Evolutionary conservation across 1,140 invertebrate genomes (phyloP), one percentile per base, ranked within the genome.

Genomic region (Lepidotrigona ventralis): DNA sequence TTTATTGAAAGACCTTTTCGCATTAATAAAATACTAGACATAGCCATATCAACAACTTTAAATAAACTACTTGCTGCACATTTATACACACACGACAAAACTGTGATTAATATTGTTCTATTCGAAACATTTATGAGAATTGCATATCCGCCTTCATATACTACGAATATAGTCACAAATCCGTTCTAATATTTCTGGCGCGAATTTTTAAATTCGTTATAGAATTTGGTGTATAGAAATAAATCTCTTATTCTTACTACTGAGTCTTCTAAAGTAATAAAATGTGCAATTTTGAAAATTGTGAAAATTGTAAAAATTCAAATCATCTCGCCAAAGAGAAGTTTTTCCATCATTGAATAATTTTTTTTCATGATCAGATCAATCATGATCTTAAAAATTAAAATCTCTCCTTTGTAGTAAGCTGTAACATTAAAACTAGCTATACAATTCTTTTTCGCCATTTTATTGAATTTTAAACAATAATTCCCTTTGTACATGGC

Each of bases 1-100:
- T 71, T 85, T 29, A 68, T 12, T 68, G 66, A 86, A 19, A 90
- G 51, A 78, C 72, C 69, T 70, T 76, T 84, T 39, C 85, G 83
- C 21, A 83, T 29, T 23, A 80, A 78, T 51, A 79, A 72, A 54
- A 87, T 64, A 21, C 77, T 84, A 54, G 80, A 74, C 83, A 84
- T 86, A 69, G 88, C 85, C 89, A 90, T 90, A 23, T 83, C 58
- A 53, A 63, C n/a, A 39, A 63, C 78, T 77, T 76, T 73, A 78
- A 70, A 81, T 81, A 84, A 88, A 85, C 63, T 83, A 83, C 74
- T 83, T 83, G 74, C 63, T 66, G 12, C 56, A 26, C 66, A 83
- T 83, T 78, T 78, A 78, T 83, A 17, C 8, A 4, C 19, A 39
- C 23, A 78, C 54, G 46, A 70, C 54, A 46, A 83, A 83, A 78